Evolutionary conservation across 2,888 invertebrate genomes (phyloP), one percentile per base, ranked within the genome.

Genomic region (Drosophila aldrichi): DNA sequence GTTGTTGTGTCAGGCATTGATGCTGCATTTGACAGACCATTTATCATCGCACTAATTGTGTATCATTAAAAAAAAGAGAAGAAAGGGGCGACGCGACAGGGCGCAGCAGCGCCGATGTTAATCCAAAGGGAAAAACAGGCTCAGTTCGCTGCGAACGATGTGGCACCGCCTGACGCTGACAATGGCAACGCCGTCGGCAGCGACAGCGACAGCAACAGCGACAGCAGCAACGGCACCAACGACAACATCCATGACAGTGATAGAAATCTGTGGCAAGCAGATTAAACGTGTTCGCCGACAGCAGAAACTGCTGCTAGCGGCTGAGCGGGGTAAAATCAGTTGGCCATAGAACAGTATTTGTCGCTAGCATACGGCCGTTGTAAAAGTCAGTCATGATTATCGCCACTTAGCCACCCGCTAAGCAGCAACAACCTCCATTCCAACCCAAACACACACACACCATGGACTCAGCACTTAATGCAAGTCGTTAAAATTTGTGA

Each of bases 1-100:
- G 72, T 65, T 62, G 71, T 49, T 68, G 65, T 74, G 64, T 71
- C 70, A 77, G 75, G 64, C 83, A 80, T 74, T 82, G 81, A 81
- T 79, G 79, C 88, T 92, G 91, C 84, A 89, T 88, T 90, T 91
- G 91, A 92, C 92, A 92, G 88, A 89, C 86, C 91, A 91, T 92
- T 91, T 91, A 91, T 92, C 91, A 91, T 89, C 86, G 81, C 82
- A 87, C 92, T 92, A 91, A 92, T 92, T 91, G 91, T 88, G 91
- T 87, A 90, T 91, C 91, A 92, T 92, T 91, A 91, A 90, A 91
- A 79, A 78, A 76, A 82, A 54, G 22, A 91, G 90, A 91, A 78
- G 76, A 76, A 25, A 82, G 18, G 54, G 65, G 69, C 43, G 71
- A 48, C 79, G 62, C 64, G 64, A 44, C 79, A 68, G 69, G 77